These are phyloP conservation scores for Reticulitermes lucifugus DNA, from an alignment of 2,888 invertebrate species.

Conservation along the genomic window DNA sequence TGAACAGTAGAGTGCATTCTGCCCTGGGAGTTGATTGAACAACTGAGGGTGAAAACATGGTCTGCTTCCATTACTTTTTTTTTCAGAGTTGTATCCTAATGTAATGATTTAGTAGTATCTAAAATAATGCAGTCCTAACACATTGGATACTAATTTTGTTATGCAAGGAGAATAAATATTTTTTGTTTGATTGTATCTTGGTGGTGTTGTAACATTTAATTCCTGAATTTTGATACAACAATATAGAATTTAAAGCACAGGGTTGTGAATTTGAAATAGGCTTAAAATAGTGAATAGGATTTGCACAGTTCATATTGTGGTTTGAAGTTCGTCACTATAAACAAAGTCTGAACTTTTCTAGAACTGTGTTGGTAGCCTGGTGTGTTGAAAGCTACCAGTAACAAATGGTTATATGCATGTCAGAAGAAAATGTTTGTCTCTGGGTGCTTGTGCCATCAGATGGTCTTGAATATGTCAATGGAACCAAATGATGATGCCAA, in stretches of 20 bases:
- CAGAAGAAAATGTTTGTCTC: background rate
- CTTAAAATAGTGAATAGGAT: background rate
- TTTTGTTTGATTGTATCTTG: too few relatives aligned
- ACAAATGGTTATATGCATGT: background rate
- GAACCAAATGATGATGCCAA: background rate
- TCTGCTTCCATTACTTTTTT: too few relatives aligned
- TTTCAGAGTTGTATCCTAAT: background rate
- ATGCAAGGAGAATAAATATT: too few relatives aligned
- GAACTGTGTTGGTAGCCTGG: too few relatives aligned
- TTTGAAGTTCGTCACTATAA: background rate
- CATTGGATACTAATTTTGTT: background rate
- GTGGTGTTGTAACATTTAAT: background rate
- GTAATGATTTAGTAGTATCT: background rate
- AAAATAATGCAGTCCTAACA: background rate
- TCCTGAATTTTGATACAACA: background rate
- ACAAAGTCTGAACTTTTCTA: too few relatives aligned
- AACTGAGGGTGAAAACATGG: too few relatives aligned
- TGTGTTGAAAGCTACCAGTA: background rate
- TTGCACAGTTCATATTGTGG: background rate
- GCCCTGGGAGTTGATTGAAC: too few relatives aligned
- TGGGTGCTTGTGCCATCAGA: background rate
- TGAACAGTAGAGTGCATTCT: too few relatives aligned
- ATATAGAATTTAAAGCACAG: background rate
- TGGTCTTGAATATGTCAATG: background rate
- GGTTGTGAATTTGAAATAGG: background rate